Base-by-base conservation (phyloP, 2,113 vertebrate genomes). In the Stigmatopora nigra region DNA sequence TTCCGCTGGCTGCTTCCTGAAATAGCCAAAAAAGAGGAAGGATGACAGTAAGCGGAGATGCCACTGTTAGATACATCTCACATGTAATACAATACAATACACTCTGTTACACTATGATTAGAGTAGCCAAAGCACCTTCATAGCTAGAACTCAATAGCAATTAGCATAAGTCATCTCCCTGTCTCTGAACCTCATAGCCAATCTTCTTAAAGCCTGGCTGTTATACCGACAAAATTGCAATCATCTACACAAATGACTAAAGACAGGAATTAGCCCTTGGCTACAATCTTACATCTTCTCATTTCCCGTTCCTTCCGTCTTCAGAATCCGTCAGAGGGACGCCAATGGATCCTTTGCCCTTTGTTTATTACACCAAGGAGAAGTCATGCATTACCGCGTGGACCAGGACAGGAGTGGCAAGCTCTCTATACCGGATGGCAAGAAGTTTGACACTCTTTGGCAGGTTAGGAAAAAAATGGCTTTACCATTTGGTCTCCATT, bases 371-470 rank as follows among this genome's bases (percentile, higher is more conserved):
- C 93, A 93, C 0, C 93, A 93, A 63, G 91, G 92, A 62, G 92
- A 93, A 60, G 94, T 96, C 48, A 88, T 94, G 72, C 97, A 98
- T 75, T 99, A 99, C 62, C 94, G 94, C 65, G 94, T 99, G 3
- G 96, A 98, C 85, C 92, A 73, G 73, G 95, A 99, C 87, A 88
- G 88, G 45, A 85, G 86, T 0, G 91, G 91, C 20, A 99, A 99
- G 72, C 91, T 98, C 17, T 97, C 95, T 56, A 97, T 98, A 75
- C 94, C 95, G 0, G 95, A 95, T 0, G 97, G 97, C 22, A 98
- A 98, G 90, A 96, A 93, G 87, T 99, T 99, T 74, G 97, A 99
- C 88, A 99, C 96, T 0, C 90, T 98, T 61, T 98, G 95, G 94
- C 97, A 99, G 96, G 97, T 95, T 1, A 65, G n/a, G 19, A 46